phyloP scores from a whole-genome alignment of 2,797 vertebrate genomes.

The Cephalopachus bancanus region DNA sequence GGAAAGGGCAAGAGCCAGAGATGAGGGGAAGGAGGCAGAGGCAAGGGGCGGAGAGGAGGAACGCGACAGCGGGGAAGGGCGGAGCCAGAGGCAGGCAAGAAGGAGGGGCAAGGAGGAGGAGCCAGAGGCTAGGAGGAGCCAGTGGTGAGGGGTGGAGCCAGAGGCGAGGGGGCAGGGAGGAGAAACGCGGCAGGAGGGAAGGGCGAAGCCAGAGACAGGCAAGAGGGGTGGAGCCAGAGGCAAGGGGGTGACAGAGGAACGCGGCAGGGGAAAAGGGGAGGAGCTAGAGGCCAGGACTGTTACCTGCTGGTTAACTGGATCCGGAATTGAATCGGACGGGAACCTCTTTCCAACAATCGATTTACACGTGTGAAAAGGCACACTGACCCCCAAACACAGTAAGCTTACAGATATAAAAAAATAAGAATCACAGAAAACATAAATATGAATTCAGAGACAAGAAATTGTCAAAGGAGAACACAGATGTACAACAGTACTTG shows the following conservation, averaged over 20 bases:
- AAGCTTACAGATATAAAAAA: background rate
- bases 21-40: rapidly evolving
- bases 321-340: background rate
- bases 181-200: rapidly evolving
- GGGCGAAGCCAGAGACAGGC: rapidly evolving
- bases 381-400: background rate
- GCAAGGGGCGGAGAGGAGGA: too few species aligned
- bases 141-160: background rate
- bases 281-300: rapidly evolving
- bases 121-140: background rate
- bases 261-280: rapidly evolving
- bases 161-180: too few species aligned
- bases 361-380: background rate
- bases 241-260: rapidly evolving
- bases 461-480: background rate
- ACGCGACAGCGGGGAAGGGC: background rate
- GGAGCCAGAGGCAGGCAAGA: background rate
- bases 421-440: background rate
- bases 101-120: background rate
- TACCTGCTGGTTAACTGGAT: too few species aligned
- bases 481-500: background rate
- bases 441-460: background rate
- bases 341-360: background rate
- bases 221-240: background rate
- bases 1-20: rapidly evolving